Conservation (phyloP, 2,888 invertebrate species). For the Hypomecis punctinalis region DNA sequence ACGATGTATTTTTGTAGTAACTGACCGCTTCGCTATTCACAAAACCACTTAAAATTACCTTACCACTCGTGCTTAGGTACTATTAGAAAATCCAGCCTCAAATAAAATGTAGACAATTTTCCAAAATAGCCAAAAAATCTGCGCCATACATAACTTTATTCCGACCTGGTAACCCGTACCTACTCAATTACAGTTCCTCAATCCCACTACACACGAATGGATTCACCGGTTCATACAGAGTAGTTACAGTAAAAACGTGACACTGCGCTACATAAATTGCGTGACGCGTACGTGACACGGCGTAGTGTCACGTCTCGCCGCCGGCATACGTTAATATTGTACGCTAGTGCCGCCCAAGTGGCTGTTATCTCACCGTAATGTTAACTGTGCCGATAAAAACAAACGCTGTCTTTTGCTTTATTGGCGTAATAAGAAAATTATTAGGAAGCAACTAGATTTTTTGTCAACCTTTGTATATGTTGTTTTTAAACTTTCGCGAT, state of each 20-base stretch:
- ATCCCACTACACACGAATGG: conserved; percentile 14
- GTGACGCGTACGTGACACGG: conserved; percentile 45
- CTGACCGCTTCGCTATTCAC: too few relatives aligned
- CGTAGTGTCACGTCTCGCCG: conserved; percentile 40
- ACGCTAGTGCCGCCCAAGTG: conserved; percentile 41
- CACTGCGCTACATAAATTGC: conserved; percentile 53
- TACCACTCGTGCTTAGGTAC: too few relatives aligned
- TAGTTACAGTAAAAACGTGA: conserved; percentile 30
- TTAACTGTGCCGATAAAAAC: conserved; percentile 39
- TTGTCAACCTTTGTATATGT: too few relatives aligned
- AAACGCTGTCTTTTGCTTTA: conserved; percentile 29
- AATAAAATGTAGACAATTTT: too few relatives aligned
- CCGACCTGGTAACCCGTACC: neutral
- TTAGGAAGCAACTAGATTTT: neutral
- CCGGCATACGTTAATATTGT: conserved; percentile 49
- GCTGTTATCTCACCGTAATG: conserved; percentile 39
- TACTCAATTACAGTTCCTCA: conserved; percentile 10
- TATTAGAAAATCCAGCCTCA: too few relatives aligned
- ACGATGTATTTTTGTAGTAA: too few relatives aligned
- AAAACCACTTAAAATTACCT: too few relatives aligned
- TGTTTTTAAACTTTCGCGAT: too few relatives aligned
- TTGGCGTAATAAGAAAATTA: neutral
- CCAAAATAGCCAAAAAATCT: too few relatives aligned
- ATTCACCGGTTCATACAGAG: conserved; percentile 19
- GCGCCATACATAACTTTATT: too few relatives aligned